Evolutionary conservation across 37 sponge, comb jelly and placozoan species (phyloP), one percentile per base, ranked within the genome.

Genomic region (Amphimedon queenslandica): DNA sequence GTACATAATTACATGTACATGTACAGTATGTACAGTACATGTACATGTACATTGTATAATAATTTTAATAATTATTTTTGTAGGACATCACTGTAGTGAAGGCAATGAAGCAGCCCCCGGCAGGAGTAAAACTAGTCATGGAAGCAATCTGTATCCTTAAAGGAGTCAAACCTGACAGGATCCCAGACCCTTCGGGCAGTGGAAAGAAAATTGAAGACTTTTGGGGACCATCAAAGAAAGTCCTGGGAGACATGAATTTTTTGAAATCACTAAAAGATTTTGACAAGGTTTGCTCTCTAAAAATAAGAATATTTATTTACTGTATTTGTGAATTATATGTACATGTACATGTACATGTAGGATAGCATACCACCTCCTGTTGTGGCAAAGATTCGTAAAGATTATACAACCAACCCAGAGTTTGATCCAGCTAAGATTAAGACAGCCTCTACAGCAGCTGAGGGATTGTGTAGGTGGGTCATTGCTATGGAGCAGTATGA

Each of bases 391-490:
- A 97, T 97, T 43, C 79, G 94, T 8, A 85, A 76, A 3, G 71
- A 43, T 0, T 97, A 97, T 70, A 82, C 85, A 40, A 69, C 84
- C 39, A 94, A 97, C 55, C 92, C 95, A 41, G 98, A 97, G 60
- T 97, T 97, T 86, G 92, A 85, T 38, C 98, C 98, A 28, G 88
- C 78, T 13, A 94, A 94, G 80, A 94, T 97, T 79, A 85, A 79
- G 74, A 80, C 82, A 28, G 98, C 98, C 3, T 94, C 95, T 21
- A 90, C 92, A 23, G 98, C 98, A 40, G 92, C 92, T 5, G 98
- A 97, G 76, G 98, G 98, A 18, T 77, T 97, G 40, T 97, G 98
- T 66, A 94, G 83, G 73, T 97, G 98, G 98, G 98, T 94, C 55
- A 31, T 73, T 63, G 98, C 98, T 41, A 97, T 97, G 28, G 92